Evolutionary conservation across 2,113 vertebrate genomes (phyloP).

Genomic region (Ginglymostoma cirratum): DNA sequence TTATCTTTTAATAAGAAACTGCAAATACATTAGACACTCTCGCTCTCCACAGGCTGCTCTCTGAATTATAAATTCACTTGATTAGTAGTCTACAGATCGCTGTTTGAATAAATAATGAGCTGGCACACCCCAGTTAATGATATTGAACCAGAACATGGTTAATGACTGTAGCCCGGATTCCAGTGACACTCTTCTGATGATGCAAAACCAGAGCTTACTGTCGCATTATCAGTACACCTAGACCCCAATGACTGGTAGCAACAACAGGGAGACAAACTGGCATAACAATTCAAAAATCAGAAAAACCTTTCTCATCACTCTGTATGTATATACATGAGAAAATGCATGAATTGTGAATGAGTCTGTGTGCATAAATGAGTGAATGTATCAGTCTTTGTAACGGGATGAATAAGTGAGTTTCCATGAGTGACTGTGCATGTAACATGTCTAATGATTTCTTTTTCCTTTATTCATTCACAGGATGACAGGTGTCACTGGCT

Average conservation of each 20-base stretch:
- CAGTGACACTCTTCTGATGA: background rate
- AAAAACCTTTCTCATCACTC: background rate
- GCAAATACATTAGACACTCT: background rate
- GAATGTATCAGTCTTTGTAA: too few species aligned
- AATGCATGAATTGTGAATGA: background rate
- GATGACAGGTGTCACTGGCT: too few species aligned
- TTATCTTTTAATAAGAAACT: background rate
- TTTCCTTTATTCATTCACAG: too few species aligned
- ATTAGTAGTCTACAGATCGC: background rate
- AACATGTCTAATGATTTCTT: too few species aligned
- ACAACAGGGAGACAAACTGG: background rate
- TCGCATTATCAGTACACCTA: background rate
- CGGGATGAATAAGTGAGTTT: too few species aligned
- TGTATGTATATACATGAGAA: background rate
- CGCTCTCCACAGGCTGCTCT: background rate
- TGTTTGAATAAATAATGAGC: background rate
- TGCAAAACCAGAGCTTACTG: background rate
- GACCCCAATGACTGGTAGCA: background rate
- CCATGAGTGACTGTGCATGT: too few species aligned
- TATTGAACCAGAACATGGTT: background rate
- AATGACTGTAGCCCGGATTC: background rate
- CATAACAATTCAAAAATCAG: background rate
- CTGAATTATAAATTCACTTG: background rate
- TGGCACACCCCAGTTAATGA: background rate
- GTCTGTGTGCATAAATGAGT: background rate